phyloP scores from a whole-genome alignment of 1,140 invertebrate genomes.

The Chlorops oryzae region DNA sequence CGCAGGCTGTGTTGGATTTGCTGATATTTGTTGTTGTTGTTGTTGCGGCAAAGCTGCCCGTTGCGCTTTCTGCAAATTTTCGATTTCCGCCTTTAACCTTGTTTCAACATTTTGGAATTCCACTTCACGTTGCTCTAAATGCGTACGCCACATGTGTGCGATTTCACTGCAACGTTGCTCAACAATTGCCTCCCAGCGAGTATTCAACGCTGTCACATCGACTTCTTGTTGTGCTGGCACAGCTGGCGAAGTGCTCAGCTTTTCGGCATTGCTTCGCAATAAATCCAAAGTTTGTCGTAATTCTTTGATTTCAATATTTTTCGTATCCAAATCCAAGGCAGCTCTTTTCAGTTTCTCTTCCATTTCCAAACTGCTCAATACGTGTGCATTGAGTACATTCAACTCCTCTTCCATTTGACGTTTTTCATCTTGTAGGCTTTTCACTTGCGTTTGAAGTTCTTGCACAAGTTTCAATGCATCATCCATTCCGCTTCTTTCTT shows the following conservation, averaged over 20 bases:
- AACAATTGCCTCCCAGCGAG: constrained; percentile 50
- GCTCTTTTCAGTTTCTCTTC: constrained; percentile 42
- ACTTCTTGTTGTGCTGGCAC: constrained; percentile 36
- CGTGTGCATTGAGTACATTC: constrained; percentile 44
- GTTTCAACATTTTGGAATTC: constrained; percentile 53
- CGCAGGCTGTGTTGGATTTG: not conserved
- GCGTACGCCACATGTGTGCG: constrained; percentile 60
- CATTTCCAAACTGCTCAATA: constrained; percentile 33
- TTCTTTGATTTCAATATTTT: constrained; percentile 41
- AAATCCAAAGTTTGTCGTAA: constrained; percentile 30
- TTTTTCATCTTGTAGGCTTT: constrained; percentile 29
- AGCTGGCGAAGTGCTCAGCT: constrained; percentile 27
- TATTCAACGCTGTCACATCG: constrained; percentile 28
- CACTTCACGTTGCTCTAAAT: constrained; percentile 54
- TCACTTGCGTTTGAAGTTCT: constrained; percentile 20
- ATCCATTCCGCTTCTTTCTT: constrained; percentile 20
- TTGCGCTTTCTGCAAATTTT: constrained; percentile 22
- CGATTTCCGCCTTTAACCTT: constrained; percentile 48
- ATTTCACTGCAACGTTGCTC: constrained; percentile 60
- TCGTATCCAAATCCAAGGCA: constrained; percentile 37
- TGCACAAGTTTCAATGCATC: constrained; percentile 7
- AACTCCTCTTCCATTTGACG: constrained; percentile 42
- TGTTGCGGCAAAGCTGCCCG: constrained; percentile 4
- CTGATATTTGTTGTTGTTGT: constrained; percentile 5
- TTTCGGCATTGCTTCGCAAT: constrained; percentile 26